A percentile compares a stretch with the other conserved stretches of the same genome.
Evolutionary conservation across 2,888 invertebrate species (phyloP).

Genomic region (Protodeltote pygarga): DNA sequence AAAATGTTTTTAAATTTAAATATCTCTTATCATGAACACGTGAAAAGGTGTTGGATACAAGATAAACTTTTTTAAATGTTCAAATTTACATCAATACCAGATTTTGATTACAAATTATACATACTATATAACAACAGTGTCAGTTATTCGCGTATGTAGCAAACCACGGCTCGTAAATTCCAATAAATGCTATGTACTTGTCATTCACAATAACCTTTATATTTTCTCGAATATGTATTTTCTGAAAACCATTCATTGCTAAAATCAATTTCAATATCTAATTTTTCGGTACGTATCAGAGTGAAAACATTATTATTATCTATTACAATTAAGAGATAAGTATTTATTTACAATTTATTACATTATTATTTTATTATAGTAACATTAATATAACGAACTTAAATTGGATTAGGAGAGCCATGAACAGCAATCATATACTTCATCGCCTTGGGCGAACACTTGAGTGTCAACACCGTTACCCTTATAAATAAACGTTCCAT

Average conservation of each 20-base stretch:
- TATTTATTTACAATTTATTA: slow-evolving; percentile 80
- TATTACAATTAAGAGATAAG: slow-evolving; percentile 46
- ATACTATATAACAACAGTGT: slow-evolving; percentile 50
- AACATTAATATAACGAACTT: slow-evolving; percentile 65
- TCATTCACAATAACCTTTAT: slow-evolving; percentile 22
- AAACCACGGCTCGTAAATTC: slow-evolving; percentile 23
- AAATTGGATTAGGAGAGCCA: slow-evolving; percentile 62
- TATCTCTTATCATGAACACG: slow-evolving; percentile 71
- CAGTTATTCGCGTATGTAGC: slow-evolving; percentile 24
- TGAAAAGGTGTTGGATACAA: slow-evolving; percentile 62
- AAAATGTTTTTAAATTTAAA: slow-evolving; percentile 60
- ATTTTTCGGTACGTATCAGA: slow-evolving; percentile 52
- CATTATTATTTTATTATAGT: slow-evolving; percentile 62
- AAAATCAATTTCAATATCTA: slow-evolving; percentile 61
- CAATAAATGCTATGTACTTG: slow-evolving; percentile 24
- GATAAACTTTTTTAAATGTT: slow-evolving; percentile 54
- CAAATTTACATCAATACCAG: slow-evolving; percentile 60
- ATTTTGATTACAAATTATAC: slow-evolving; percentile 54
- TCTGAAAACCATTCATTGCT: slow-evolving; percentile 35
- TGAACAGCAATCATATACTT: slow-evolving; percentile 47
- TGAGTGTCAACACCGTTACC: slow-evolving; percentile 63
- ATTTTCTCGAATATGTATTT: slow-evolving; percentile 20
- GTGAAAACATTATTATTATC: slow-evolving; percentile 59
- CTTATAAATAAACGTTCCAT: slow-evolving; percentile 42
- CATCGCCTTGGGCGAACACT: slow-evolving; percentile 71